Percentiles rank a stretch among this genome's conserved stretches.
Conservation (phyloP, 2,888 invertebrate genomes). For the Schizaphis graminum region DNA sequence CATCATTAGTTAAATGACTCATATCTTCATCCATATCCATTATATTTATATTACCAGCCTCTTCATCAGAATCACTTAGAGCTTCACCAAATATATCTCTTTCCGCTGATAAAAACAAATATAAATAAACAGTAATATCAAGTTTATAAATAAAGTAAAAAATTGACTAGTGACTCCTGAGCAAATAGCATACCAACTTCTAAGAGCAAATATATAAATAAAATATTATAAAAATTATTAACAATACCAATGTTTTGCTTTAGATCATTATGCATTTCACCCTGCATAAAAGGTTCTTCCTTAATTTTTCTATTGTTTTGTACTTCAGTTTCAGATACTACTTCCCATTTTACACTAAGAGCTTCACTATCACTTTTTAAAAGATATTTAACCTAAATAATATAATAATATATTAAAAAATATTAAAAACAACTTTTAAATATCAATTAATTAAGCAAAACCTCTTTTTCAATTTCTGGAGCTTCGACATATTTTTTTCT, state of each 20-base stretch:
- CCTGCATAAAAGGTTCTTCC: constrained; percentile 69
- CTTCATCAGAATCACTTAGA: constrained; percentile 91
- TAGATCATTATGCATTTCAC: constrained; percentile 67
- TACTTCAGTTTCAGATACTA: constrained; percentile 86
- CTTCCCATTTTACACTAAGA: constrained; percentile 87
- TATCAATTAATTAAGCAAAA: constrained; percentile 66
- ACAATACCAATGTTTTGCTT: constrained; percentile 69
- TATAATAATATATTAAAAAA: background rate
- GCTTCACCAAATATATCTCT: constrained; percentile 94
- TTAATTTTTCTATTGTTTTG: constrained; percentile 69
- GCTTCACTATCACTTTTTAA: constrained; percentile 88
- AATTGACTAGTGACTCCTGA: background rate
- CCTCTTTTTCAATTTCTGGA: constrained; percentile 97
- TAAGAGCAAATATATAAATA: background rate
- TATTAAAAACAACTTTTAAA: background rate
- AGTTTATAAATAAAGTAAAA: background rate
- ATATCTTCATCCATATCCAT: constrained; percentile 83
- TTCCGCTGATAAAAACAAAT: constrained; percentile 74
- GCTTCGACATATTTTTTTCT: constrained; percentile 98
- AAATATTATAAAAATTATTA: background rate
- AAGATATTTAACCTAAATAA: constrained; percentile 64
- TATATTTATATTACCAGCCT: constrained; percentile 75
- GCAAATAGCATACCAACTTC: background rate
- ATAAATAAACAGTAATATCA: background rate
- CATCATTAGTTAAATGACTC: constrained; percentile 81